Percentiles rank a stretch among this genome's conserved stretches.
phyloP scores from a whole-genome alignment of 30 jellyfish, hydroid and myxozoan species.

The Pseudorhiza aurosa region DNA sequence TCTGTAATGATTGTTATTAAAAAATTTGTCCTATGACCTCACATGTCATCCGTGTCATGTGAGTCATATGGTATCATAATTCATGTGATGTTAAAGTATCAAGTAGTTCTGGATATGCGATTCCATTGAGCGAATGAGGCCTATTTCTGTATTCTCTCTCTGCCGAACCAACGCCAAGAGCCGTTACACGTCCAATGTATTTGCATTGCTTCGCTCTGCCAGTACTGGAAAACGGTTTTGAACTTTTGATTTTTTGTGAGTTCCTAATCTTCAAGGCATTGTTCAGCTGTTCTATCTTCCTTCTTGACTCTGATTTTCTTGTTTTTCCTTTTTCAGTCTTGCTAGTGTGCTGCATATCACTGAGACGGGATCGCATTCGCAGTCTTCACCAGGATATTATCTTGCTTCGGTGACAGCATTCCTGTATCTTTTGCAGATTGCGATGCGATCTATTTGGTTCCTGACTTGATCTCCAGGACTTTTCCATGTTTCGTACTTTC shows the following conservation, averaged over 20 bases:
- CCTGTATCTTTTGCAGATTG: background rate
- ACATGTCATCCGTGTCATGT: too few relatives aligned
- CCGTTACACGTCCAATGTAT: too few relatives aligned
- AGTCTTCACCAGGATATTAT: slow-evolving; percentile 17
- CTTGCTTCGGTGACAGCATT: background rate
- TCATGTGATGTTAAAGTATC: too few relatives aligned
- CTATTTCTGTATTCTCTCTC: too few relatives aligned
- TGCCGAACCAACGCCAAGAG: too few relatives aligned
- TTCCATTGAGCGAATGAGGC: too few relatives aligned
- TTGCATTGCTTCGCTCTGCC: background rate
- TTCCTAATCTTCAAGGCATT: background rate
- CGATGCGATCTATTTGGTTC: slow-evolving; percentile 24
- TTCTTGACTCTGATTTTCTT: too few relatives aligned
- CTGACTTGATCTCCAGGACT: slow-evolving; percentile 40
- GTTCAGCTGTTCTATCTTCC: background rate
- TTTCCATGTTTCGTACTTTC: slow-evolving; percentile 18
- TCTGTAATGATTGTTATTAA: too few relatives aligned
- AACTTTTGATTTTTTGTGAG: background rate
- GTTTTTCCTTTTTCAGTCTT: background rate
- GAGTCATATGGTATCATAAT: too few relatives aligned
- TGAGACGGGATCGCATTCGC: slow-evolving; percentile 28
- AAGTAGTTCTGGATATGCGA: too few relatives aligned
- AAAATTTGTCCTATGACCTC: too few relatives aligned
- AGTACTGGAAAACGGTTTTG: background rate
- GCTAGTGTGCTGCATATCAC: background rate